phyloP scores from a whole-genome alignment of 2,113 vertebrate species.

The Mionectes macconnelli region DNA sequence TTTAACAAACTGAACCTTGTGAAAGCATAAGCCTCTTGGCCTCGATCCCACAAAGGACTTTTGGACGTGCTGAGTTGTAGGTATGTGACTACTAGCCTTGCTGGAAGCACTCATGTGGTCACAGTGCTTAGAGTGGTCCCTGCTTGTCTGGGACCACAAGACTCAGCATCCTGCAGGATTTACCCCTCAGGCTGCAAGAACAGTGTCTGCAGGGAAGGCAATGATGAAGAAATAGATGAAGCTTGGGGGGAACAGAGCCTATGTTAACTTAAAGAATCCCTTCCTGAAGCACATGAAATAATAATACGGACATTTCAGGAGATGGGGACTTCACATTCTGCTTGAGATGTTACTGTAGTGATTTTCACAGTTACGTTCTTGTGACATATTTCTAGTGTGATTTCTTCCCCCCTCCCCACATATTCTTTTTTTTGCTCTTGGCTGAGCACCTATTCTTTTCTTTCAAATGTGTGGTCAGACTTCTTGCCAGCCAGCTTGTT shows the following conservation, averaged over 20 bases:
- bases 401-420: not conserved
- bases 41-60: not conserved
- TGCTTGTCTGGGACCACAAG: not conserved
- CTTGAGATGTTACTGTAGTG: not conserved
- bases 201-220: not conserved
- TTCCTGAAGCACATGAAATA: not conserved
- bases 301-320: not conserved
- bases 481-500: not conserved
- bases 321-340: not conserved
- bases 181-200: not conserved
- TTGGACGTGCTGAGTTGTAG: slow-evolving; percentile 7
- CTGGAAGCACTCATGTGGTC: not conserved
- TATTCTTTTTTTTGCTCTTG: not conserved
- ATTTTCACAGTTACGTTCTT: not conserved
- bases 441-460: not conserved
- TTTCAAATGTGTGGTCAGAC: not conserved
- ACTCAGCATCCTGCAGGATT: not conserved
- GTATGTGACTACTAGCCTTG: not conserved
- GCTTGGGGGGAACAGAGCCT: not conserved
- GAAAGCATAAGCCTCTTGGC: not conserved
- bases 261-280: not conserved
- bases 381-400: not conserved
- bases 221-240: not conserved
- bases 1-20: not conserved
- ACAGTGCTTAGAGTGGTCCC: not conserved